Evolutionary conservation across 2,113 vertebrate species (phyloP).

Genomic region (Vimba vimba): DNA sequence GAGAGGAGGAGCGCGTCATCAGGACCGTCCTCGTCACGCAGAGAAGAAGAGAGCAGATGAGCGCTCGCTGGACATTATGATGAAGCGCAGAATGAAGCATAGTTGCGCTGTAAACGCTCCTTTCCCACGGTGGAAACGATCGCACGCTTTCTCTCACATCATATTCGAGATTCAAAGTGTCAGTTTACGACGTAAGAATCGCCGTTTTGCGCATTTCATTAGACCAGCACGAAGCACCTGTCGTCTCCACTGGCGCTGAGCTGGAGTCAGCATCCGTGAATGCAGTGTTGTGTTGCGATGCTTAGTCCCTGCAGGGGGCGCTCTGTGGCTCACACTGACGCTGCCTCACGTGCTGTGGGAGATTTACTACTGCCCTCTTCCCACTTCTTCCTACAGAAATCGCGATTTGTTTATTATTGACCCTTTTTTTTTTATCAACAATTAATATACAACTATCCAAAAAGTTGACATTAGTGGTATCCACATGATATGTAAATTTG

Average conservation of each 20-base stretch:
- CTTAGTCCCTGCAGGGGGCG: background rate
- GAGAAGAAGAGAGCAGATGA: constrained; percentile 43
- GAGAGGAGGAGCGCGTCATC: constrained; percentile 61
- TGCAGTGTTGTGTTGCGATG: background rate
- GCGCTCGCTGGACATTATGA: constrained; percentile 15
- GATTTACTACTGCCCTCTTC: too few relatives aligned
- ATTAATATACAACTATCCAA: too few relatives aligned
- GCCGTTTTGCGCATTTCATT: background rate
- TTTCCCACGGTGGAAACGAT: background rate
- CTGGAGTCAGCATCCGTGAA: background rate
- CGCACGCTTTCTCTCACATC: background rate
- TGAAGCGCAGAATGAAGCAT: constrained; percentile 12
- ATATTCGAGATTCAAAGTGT: background rate
- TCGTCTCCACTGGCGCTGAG: background rate
- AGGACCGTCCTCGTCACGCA: background rate
- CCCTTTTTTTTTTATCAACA: too few relatives aligned
- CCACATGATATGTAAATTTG: too few relatives aligned
- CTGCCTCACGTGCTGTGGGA: too few relatives aligned
- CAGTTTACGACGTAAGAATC: background rate
- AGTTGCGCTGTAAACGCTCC: background rate
- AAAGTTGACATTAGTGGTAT: too few relatives aligned
- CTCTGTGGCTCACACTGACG: background rate
- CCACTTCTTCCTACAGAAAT: too few relatives aligned
- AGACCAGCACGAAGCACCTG: background rate
- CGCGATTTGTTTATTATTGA: too few relatives aligned